These are phyloP conservation scores for Forbesichthys agassizii DNA, from an alignment of 2,113 vertebrate genomes.

Conservation along the genomic window DNA sequence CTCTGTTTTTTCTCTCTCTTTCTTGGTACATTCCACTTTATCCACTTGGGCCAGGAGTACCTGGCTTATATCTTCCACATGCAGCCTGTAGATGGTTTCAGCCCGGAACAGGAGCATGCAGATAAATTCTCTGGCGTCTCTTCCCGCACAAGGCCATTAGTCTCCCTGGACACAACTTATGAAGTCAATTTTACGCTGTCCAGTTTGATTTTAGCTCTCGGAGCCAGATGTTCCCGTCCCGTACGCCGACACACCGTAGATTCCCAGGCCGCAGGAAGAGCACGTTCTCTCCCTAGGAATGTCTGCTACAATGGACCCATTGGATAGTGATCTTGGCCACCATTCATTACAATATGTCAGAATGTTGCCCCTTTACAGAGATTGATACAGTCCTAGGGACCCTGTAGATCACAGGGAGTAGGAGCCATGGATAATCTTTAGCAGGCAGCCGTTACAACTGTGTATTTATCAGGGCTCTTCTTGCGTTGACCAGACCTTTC, in stretches of 20 bases:
- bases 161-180: constrained; percentile 74
- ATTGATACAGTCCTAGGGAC: constrained; percentile 69
- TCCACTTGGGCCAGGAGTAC: constrained; percentile 70
- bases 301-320: constrained; percentile 49
- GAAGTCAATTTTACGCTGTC: constrained; percentile 80
- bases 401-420: constrained; percentile 64
- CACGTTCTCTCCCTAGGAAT: constrained; percentile 62
- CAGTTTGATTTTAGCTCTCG: constrained; percentile 70
- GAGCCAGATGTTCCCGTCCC: constrained; percentile 71
- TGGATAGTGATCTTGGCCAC: constrained; percentile 62
- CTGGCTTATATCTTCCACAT: constrained; percentile 82
- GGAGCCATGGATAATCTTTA: constrained; percentile 67
- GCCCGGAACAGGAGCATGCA: constrained; percentile 70
- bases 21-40: constrained; percentile 68
- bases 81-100: constrained; percentile 68
- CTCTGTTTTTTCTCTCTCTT: constrained; percentile 43
- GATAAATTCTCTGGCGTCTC: constrained; percentile 73
- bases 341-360: constrained; percentile 74
- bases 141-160: constrained; percentile 68
- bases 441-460: constrained; percentile 63
- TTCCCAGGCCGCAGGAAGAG: constrained; percentile 50
- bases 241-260: constrained; percentile 35
- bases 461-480: constrained; percentile 68
- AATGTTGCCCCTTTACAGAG: constrained; percentile 71
- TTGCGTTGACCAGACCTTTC: constrained; percentile 71